Evolutionary conservation across 2,113 vertebrate species (phyloP).

Genomic region (Oceanites oceanicus): DNA sequence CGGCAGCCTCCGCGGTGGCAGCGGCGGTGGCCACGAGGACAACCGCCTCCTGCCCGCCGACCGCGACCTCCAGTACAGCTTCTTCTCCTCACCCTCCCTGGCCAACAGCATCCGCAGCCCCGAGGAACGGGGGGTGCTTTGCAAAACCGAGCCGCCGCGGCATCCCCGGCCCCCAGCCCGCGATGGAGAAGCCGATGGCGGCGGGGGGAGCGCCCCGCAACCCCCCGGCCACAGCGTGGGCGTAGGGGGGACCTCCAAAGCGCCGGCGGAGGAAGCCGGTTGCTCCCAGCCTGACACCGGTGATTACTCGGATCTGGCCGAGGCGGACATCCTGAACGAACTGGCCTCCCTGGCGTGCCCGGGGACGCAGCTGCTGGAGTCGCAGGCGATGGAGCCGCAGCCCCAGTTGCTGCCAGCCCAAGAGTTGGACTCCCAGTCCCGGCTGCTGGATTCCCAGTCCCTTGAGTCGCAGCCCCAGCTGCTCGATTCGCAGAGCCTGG

Average conservation of each 20-base stretch:
- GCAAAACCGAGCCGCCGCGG: constrained; percentile 66
- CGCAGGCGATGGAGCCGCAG: constrained; percentile 67
- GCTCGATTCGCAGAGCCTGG: constrained; percentile 75
- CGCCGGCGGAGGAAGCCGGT: not conserved
- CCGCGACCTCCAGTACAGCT: constrained; percentile 84
- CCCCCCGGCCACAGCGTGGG: not conserved
- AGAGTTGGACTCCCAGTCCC: constrained; percentile 70
- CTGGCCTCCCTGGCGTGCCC: constrained; percentile 80
- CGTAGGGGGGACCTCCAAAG: constrained; percentile 35
- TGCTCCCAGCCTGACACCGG: constrained; percentile 66
- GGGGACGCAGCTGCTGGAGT: constrained; percentile 73
- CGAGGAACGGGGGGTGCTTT: constrained; percentile 75
- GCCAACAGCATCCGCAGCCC: constrained; percentile 91
- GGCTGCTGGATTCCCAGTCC: constrained; percentile 73
- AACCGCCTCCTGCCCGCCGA: constrained; percentile 63
- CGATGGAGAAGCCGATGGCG: constrained; percentile 49
- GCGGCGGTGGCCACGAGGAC: constrained; percentile 55
- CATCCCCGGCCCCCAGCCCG: constrained; percentile 35
- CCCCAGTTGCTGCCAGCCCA: constrained; percentile 74
- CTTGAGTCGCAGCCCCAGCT: constrained; percentile 70
- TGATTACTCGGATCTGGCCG: constrained; percentile 77
- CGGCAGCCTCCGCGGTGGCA: constrained; percentile 76
- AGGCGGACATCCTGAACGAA: constrained; percentile 78
- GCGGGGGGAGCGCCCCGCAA: constrained; percentile 61
- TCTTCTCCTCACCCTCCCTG: constrained; percentile 85